A percentile compares a stretch with the other conserved stretches of the same genome.
phyloP scores from a whole-genome alignment of 1,140 invertebrate genomes.

The Trichonephila inaurata region DNA sequence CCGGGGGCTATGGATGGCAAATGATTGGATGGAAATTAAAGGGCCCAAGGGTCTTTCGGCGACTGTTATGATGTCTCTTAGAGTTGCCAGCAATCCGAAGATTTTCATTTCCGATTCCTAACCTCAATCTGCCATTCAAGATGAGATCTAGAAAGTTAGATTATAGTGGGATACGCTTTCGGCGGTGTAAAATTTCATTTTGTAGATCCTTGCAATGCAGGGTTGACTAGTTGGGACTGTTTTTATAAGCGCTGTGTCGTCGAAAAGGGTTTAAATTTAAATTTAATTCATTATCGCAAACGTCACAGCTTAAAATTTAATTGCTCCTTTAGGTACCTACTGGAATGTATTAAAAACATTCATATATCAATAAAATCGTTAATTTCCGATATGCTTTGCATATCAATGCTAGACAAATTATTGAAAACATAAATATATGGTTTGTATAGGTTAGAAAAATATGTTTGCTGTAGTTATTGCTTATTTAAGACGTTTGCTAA shows the following conservation, averaged over 20 bases:
- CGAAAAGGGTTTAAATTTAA: neutral
- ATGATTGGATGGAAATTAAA: slow-evolving; percentile 35
- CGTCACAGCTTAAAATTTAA: neutral
- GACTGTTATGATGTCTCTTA: slow-evolving; percentile 15
- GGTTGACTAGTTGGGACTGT: neutral
- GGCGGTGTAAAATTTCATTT: slow-evolving; percentile 13
- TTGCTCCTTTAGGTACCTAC: too few relatives aligned
- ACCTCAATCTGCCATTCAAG: slow-evolving; percentile 40
- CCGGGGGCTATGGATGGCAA: slow-evolving; percentile 14
- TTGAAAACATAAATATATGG: too few relatives aligned
- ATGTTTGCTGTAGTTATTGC: too few relatives aligned
- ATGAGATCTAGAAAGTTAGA: neutral
- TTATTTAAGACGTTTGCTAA: too few relatives aligned
- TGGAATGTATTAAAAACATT: too few relatives aligned
- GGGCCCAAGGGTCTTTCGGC: neutral
- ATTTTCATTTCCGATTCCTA: slow-evolving; percentile 29
- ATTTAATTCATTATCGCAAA: neutral
- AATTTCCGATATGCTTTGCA: too few relatives aligned
- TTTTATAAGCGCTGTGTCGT: neutral
- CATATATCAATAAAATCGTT: too few relatives aligned
- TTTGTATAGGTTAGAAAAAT: too few relatives aligned
- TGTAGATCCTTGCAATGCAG: neutral
- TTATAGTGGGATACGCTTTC: neutral
- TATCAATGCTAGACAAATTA: too few relatives aligned
- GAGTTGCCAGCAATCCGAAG: neutral